Evolutionary conservation across 2,888 invertebrate species (phyloP), one percentile per base, ranked within the genome.

Genomic region (Rhaphigaster nebulosa): DNA sequence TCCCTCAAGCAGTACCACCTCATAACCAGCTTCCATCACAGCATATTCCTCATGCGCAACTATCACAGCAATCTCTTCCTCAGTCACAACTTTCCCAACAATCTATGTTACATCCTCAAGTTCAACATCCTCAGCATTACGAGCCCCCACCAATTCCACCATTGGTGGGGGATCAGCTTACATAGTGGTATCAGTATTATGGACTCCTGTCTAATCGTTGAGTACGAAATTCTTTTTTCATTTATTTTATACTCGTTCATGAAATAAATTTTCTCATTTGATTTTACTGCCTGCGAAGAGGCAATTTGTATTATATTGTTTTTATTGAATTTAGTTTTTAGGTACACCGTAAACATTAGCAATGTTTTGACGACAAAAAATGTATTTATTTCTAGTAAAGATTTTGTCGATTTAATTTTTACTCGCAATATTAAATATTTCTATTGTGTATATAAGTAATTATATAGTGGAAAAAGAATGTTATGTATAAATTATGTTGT

Each of bases 231-330:
- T 84, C 45, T 45, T 76, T 70, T 23, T 89, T 50, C 89, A 60
- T 89, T 89, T 89, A 89, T 89, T 89, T 89, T 89, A 89, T 76
- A 89, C 45, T n/a, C 70, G 50, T 89, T 18, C 20, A 76, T 52
- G 34, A 70, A 89, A 45, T 26, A 88, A 60, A 52, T 89, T 89
- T 89, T 89, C 52, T 89, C 45, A 76, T 89, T 89, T 70, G 70
- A 89, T 89, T 89, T 70, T 34, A 89, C 45, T 76, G 89, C 89
- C 89, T 89, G 89, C 89, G 89, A 89, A 89, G 89, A 76, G 89
- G 89, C 89, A 76, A 50, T 76, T 76, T 89, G 89, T 89, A 89
- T 89, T 89, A 89, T 89, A 89, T 89, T 89, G 89, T 89, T 89
- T 89, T 89, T 89, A 76, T 29, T 89, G 89, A 76, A 45, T 89